phyloP scores from a whole-genome alignment of 1,140 invertebrate species.

The Anthonomus grandis region DNA sequence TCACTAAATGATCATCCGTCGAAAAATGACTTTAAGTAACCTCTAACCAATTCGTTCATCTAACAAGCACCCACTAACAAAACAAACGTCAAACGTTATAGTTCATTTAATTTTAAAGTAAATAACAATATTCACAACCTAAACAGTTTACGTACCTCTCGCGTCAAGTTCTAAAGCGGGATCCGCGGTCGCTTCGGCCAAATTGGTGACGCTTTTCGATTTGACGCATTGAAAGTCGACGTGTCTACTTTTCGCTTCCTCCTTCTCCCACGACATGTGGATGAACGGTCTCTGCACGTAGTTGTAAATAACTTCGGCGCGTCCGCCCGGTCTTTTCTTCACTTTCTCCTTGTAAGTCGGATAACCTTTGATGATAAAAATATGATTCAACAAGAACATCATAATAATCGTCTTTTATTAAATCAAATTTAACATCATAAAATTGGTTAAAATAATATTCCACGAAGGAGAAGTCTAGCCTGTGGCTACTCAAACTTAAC shows the following conservation, averaged over 20 bases:
- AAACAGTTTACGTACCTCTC: conserved; percentile 50
- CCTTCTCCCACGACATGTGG: conserved; percentile 99
- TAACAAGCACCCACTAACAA: not conserved
- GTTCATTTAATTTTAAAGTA: conserved; percentile 16
- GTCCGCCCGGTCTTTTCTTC: conserved; percentile 83
- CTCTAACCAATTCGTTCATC: not conserved
- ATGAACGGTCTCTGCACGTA: conserved; percentile 99
- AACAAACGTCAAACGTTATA: not conserved
- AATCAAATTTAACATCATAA: too few species aligned
- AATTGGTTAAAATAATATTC: too few species aligned
- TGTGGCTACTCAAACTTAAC: too few species aligned
- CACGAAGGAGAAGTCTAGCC: too few species aligned
- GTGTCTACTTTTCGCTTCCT: conserved; percentile 97
- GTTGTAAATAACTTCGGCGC: conserved; percentile 97
- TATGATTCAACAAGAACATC: too few species aligned
- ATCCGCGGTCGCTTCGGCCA: conserved; percentile 89
- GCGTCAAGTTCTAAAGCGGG: conserved; percentile 66
- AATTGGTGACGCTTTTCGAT: conserved; percentile 90
- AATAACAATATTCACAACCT: not conserved
- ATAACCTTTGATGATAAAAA: too few species aligned
- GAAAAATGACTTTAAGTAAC: too few species aligned
- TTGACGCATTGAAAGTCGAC: conserved; percentile 98
- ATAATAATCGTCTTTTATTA: too few species aligned
- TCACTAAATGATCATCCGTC: too few species aligned
- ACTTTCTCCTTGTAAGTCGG: conserved; percentile 99